These are phyloP conservation scores for Ichneumoninae sp. DNA, from an alignment of 2,888 invertebrate species.

Conservation along the genomic window DNA sequence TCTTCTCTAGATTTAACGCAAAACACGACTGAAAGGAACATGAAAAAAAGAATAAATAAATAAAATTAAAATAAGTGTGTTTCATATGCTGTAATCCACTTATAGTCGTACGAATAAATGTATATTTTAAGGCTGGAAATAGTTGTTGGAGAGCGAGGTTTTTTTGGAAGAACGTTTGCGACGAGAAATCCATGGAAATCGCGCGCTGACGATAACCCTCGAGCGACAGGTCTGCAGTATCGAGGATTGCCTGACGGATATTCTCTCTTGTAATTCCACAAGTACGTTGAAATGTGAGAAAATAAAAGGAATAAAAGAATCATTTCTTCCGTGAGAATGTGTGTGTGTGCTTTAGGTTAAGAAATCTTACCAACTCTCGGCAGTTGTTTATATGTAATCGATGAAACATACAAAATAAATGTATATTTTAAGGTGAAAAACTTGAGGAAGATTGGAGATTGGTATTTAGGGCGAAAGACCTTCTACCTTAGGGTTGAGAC, in stretches of 20 bases:
- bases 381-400: constrained; percentile 56
- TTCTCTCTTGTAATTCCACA: constrained; percentile 36
- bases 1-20: constrained; percentile 71
- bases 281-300: constrained; percentile 32
- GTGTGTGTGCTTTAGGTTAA: constrained; percentile 33
- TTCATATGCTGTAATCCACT: constrained; percentile 34
- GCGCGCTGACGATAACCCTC: constrained; percentile 15
- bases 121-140: constrained; percentile 63
- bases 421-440: constrained; percentile 61
- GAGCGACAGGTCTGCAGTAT: constrained; percentile 1
- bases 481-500: not conserved
- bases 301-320: not conserved
- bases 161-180: constrained; percentile 9
- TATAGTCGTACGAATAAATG: constrained; percentile 75
- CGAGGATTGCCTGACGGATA: not conserved
- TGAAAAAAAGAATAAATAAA: not conserved
- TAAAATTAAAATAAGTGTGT: constrained; percentile 3
- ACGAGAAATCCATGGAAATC: not conserved
- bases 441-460: not conserved
- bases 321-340: constrained; percentile 30
- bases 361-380: constrained; percentile 38
- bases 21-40: constrained; percentile 33
- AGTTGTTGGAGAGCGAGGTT: constrained; percentile 16
- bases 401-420: constrained; percentile 59
- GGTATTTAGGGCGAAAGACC: not conserved